Evolutionary conservation across 2,888 invertebrate genomes (phyloP), one percentile per base, ranked within the genome.

Genomic region (Coelopa pilipes): DNA sequence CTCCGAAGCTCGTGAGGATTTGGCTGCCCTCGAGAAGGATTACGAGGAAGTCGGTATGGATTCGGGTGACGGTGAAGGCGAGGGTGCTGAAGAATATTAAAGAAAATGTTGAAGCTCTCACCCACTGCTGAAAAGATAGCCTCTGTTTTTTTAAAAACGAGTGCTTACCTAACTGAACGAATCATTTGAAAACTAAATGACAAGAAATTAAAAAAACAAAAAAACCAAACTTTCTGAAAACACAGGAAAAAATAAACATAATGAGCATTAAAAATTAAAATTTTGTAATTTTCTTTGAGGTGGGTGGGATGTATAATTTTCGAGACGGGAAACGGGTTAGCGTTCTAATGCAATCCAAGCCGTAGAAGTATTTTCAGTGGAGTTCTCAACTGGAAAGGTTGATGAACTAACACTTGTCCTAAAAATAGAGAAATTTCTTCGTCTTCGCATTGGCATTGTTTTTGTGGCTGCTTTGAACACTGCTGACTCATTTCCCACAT

Each of bases 41-140:
- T 95, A 95, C 89, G 94, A 94, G 89, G 95, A 95, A 88, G 95
- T 95, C 84, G 94, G 94, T 87, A 93, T 93, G 92, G 94, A 94
- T 89, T 94, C 94, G 81, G 93, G 92, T 76, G 94, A 94, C 87
- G 94, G 92, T 70, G 93, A 93, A 85, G 93, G 92, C 80, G 94
- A 94, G 85, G 94, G 93, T 79, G 94, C 92, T 79, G 94, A 94
- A 84, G 93, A 94, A 89, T 93, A 92, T 88, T 93, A 92, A 77
- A 70, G 19, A 49, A 59, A 53, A 9, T 59, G 69, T 69, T 45
- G 65, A 62, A 60, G 69, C 13, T 13, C 55, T 49, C 65, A 15
- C 19, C 46, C 63, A 55, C 19, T 49, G 71, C 71, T 71, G 65
- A 71, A 71, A 71, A 57, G 24, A 24, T 55, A 45, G 63, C 45